Base-by-base conservation (phyloP, 2,888 invertebrate species). In the Zele albiditarsus region DNA sequence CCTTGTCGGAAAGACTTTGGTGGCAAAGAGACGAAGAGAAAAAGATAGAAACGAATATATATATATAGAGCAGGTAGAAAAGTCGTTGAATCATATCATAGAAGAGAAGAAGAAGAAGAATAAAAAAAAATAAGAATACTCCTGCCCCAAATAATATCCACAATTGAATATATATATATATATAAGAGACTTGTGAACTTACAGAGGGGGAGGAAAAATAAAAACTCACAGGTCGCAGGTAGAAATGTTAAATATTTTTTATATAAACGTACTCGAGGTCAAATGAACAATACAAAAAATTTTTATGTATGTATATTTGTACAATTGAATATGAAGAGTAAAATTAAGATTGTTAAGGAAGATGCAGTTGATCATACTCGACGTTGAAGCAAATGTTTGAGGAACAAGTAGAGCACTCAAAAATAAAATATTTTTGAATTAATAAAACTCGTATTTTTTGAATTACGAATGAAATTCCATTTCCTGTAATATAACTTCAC, bases 51-150 rank as follows among this genome's bases (percentile, higher is more conserved):
- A 60, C 2, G n/a, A n/a, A 60, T 6, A 14, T 58, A 46, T 70
- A 57, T 65, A 12, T 23, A 69, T 23, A 38, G 78, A 79, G 84
- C 87, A 87, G 87, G 87, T 87, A 87, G 84, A 81, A 85, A 84
- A 85, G 82, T 85, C 87, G 86, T 86, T 85, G 86, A 84, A 86
- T 82, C 84, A 85, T 86, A 86, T 84, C 82, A 80, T 49, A n/a
- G n/a, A n/a, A n/a, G n/a, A n/a, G n/a, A n/a, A n/a, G n/a, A n/a
- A n/a, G n/a, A n/a, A n/a, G 60, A 58, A 60, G 58, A 71, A 66
- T n/a, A 63, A 74, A 63, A 75, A 76, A 78, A 75, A 53, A 58
- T 28, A 69, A 49, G 53, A 62, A 28, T 72, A 23, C 16, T 71
- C 58, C 63, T 84, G 84, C 76, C 81, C 83, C 76, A 82, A 84